Evolutionary conservation across 2,113 vertebrate species (phyloP), one percentile per base, ranked within the genome.

Genomic region (Semnopithecus entellus): DNA sequence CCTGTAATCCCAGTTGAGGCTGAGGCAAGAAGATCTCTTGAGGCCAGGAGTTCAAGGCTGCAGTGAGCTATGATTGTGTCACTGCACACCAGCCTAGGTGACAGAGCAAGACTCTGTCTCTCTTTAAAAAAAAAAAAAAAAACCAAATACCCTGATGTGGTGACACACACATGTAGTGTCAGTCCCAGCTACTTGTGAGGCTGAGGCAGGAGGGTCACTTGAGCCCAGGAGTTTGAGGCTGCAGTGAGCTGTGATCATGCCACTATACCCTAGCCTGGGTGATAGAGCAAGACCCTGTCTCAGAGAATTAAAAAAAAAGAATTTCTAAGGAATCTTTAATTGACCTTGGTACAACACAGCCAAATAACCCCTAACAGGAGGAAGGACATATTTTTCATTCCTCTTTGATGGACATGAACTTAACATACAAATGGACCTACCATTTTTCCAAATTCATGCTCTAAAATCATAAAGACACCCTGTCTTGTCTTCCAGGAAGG

Each of bases 401-500:
- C 75, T 96, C 73, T 94, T 86, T 91, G 61, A 85, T 79, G 82
- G 89, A 85, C 93, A 91, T 93, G 48, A 85, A 66, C 75, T 81
- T 87, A 90, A 45, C 75, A 57, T 96, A 91, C 40, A 95, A 86
- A 78, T 86, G 93, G 95, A 81, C 82, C 93, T 94, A 43, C 95
- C 95, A 87, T 85, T 96, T 97, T 97, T 96, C 95, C 97, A 98
- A 96, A 97, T 96, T 97, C 84, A 95, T 48, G 9, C 97, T 98
- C 96, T 98, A 87, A 2, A 97, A 97, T 98, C 97, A 98, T 96
- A 98, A 98, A 98, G 98, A 98, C 94, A 92, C 97, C 59, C 98
- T 98, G 97, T 98, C 98, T 98, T 99, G 98, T 98, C 98, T 98
- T 99, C 98, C 98, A 99, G 98, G 98, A 98, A 99, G 98, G 98